Evolutionary conservation across 2,113 vertebrate genomes (phyloP).

Genomic region (Orthonyx spaldingii): DNA sequence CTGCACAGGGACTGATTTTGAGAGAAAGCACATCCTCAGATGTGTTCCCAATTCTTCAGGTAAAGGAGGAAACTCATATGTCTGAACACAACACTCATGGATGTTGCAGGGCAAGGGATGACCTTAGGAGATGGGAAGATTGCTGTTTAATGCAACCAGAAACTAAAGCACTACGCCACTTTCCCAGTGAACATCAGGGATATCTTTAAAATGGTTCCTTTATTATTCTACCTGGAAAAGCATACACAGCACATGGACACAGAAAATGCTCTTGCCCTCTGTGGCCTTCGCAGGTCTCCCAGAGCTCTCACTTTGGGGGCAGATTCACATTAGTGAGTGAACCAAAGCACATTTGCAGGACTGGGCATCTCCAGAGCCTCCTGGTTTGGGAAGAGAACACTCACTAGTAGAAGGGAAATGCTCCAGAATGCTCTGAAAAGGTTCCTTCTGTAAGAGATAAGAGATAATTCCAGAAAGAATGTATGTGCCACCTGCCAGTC

Average conservation of each 20-base stretch:
- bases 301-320: not conserved
- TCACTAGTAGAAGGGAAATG: not conserved
- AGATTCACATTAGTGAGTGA: not conserved
- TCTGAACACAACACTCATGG: not conserved
- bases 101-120: not conserved
- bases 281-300: not conserved
- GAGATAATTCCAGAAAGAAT: not conserved
- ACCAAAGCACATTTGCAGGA: not conserved
- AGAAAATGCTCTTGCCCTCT: not conserved
- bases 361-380: not conserved
- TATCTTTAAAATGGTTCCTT: not conserved
- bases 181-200: not conserved
- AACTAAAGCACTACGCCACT: not conserved
- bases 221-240: not conserved
- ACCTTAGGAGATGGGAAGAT: not conserved
- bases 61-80: not conserved
- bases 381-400: not conserved
- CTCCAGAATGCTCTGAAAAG: not conserved
- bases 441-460: not conserved
- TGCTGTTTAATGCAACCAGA: not conserved
- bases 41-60: not conserved
- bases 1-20: not conserved
- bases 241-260: fast-evolving
- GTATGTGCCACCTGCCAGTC: not conserved
- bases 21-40: not conserved